These are phyloP conservation scores for Masticophis lateralis DNA, from an alignment of 2,797 vertebrate species.

Conservation along the genomic window DNA sequence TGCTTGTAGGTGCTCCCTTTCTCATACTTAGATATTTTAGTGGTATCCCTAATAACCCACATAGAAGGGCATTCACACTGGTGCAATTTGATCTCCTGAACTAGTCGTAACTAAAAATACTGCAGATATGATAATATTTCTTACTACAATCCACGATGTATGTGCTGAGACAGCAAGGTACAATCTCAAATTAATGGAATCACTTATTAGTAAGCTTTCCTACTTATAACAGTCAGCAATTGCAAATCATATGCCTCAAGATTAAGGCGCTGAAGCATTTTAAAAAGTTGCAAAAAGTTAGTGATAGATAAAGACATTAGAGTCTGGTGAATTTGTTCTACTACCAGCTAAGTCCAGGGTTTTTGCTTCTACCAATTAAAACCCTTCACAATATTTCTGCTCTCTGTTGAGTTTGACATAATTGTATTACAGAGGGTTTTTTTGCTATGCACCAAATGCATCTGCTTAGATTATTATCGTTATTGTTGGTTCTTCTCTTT, in stretches of 20 bases:
- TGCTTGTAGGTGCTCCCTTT: background rate
- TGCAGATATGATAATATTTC: background rate
- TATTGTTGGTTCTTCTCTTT: background rate
- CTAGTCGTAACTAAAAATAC: background rate
- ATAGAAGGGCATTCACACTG: background rate
- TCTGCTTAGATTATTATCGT: background rate
- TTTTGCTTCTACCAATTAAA: background rate
- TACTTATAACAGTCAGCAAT: background rate
- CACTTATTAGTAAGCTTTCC: background rate
- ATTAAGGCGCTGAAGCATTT: background rate
- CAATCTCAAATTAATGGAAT: background rate
- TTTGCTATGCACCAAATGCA: background rate
- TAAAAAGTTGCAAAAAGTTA: background rate
- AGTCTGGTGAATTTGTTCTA: background rate
- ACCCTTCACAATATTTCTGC: background rate
- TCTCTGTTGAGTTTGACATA: background rate
- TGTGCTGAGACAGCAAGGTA: background rate
- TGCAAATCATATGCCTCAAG: background rate
- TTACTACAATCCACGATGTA: background rate
- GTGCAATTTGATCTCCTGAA: background rate
- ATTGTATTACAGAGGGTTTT: background rate
- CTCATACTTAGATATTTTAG: background rate
- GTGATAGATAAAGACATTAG: background rate
- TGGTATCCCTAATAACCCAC: background rate
- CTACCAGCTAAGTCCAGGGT: too few relatives aligned